Base-by-base conservation (phyloP, 2,797 vertebrate species). In the Pseudomugil tenellus region DNA sequence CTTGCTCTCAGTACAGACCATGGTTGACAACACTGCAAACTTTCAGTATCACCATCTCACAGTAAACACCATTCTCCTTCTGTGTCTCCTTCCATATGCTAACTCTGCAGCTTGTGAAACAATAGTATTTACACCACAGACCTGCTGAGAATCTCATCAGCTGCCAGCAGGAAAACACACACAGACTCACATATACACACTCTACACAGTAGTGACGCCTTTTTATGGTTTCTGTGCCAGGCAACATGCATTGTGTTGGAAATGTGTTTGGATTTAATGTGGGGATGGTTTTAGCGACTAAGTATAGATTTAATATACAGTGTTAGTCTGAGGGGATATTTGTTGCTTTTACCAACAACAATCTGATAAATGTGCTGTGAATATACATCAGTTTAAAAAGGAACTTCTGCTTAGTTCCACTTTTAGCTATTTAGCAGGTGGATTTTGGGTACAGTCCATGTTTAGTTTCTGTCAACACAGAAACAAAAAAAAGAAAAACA, bases 71-170 rank as follows among this genome's bases (percentile, higher is more conserved):
- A 4, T 64, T 48, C 53, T 72, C 61, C 58, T 41, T 70, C 76
- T 77, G 54, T 1, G 0, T 49, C 55, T 57, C 66, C 63, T 70
- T 58, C 57, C 63, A 61, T 29, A 48, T 35, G 32, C 59, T 79
- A 80, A 75, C 71, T 79, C 74, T 57, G 63, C 53, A 63, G 76
- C 67, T 13, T n/a, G 67, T 85, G 76, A 87, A 91, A 92, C 90
- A 91, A 91, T 90, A 86, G 86, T 84, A 85, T 89, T 87, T 88
- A 91, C 77, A 66, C 71, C 35, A 54, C 67, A 70, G 85, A 76
- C 39, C 57, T 41, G n/a, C 60, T 66, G 79, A 90, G 72, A 81
- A 86, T 84, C 83, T 77, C 80, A 46, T 77, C 79, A 74, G 63
- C 72, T 76, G 75, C 84, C 84, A 87, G 83, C 87, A 90, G 89